Evolutionary conservation across 2,888 invertebrate genomes (phyloP).

Genomic region (Drosophila sordidapex): DNA sequence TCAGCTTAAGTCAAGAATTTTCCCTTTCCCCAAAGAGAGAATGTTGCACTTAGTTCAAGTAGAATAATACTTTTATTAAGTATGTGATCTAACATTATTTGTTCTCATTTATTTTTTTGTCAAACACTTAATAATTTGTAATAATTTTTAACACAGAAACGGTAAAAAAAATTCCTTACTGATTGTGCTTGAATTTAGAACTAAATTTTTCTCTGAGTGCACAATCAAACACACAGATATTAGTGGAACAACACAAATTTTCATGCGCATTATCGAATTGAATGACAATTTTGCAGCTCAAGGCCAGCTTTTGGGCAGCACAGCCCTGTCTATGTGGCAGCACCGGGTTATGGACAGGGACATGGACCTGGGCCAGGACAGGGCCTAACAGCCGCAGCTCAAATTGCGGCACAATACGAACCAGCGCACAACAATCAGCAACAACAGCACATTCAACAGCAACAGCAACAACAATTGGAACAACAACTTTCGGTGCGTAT

Average conservation of each 20-base stretch:
- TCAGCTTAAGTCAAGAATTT: background rate
- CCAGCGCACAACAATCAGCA: slow-evolving; percentile 73
- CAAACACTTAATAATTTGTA: background rate
- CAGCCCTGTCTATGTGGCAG: slow-evolving; percentile 77
- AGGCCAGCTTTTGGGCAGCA: slow-evolving; percentile 59
- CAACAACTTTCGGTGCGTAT: slow-evolving; percentile 71
- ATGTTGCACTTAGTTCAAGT: background rate
- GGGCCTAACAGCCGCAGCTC: slow-evolving; percentile 62
- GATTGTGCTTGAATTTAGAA: background rate
- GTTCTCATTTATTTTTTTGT: background rate
- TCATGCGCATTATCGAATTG: slow-evolving; percentile 25
- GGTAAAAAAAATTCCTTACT: background rate
- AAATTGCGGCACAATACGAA: slow-evolving; percentile 84
- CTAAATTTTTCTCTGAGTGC: slow-evolving; percentile 1
- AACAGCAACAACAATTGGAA: slow-evolving; percentile 16
- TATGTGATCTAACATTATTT: background rate
- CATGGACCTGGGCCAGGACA: slow-evolving; percentile 30
- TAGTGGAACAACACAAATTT: slow-evolving; percentile 11
- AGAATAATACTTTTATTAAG: background rate
- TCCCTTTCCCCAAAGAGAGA: background rate
- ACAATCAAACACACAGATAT: background rate
- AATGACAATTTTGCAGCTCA: slow-evolving; percentile 52
- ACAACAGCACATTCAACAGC: slow-evolving; percentile 17
- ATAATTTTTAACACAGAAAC: background rate
- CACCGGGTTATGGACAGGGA: slow-evolving; percentile 12